A percentile compares a stretch with the other conserved stretches of the same genome.
phyloP scores from a whole-genome alignment of 2,113 vertebrate genomes.

The Notothenia coriiceps region DNA sequence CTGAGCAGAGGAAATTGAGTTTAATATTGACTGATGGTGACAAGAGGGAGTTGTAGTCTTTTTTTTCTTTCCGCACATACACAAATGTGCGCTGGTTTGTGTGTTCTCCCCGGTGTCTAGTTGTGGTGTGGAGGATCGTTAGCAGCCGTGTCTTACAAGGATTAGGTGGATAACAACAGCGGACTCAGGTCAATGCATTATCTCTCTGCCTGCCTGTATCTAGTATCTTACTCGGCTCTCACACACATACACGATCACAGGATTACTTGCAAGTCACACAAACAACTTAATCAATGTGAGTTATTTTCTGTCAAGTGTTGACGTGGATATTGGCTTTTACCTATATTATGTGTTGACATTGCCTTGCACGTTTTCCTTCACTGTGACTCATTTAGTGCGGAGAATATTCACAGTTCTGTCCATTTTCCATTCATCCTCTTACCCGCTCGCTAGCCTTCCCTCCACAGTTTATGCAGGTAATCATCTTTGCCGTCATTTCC shows the following conservation, averaged over 20 bases:
- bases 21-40: constrained; percentile 56
- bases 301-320: constrained; percentile 9
- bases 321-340: constrained; percentile 3
- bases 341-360: constrained; percentile 9
- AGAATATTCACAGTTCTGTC: constrained; percentile 29
- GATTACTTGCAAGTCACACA: background rate
- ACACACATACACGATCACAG: constrained; percentile 2
- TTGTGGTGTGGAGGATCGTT: constrained; percentile 63
- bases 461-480: constrained; percentile 55
- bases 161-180: constrained; percentile 57
- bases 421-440: constrained; percentile 11
- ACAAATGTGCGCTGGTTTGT: background rate
- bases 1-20: constrained; percentile 23
- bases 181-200: constrained; percentile 63
- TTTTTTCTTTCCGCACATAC: constrained; percentile 7
- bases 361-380: background rate
- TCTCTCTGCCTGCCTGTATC: constrained; percentile 21
- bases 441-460: background rate
- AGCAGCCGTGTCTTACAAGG: constrained; percentile 61
- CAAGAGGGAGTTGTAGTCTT: constrained; percentile 44
- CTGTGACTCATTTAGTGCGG: constrained; percentile 10
- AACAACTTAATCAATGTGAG: constrained; percentile 35
- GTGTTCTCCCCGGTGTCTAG: constrained; percentile 52
- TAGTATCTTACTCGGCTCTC: constrained; percentile 15
- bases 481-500: constrained; percentile 60